Evolutionary conservation across 1,140 invertebrate species (phyloP), one percentile per base, ranked within the genome.

Genomic region (Nebria ingens): DNA sequence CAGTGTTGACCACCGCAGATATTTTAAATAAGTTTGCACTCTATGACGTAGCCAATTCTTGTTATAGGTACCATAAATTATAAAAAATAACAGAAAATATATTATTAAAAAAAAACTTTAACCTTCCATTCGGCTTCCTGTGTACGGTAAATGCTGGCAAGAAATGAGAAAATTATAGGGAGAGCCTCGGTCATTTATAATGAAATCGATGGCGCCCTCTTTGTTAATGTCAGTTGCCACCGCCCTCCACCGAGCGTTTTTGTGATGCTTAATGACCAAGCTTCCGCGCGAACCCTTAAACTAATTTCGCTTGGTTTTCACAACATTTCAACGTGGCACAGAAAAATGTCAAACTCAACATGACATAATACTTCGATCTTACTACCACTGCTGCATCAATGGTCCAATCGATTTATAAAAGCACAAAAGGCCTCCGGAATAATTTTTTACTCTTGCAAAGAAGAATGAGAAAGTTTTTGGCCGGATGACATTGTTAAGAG

Each of bases 241-340:
- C n/a, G n/a, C n/a, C 40, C 40, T 3, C 6, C 40, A 9, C 40
- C 17, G 6, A 45, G 40, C 40, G n/a, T 45, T 45, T 45, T 45
- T 45, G 40, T 45, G n/a, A n/a, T n/a, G 40, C 40, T 34, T 34
- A 17, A 45, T 45, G 40, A 45, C 40, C 40, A 45, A 45, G 40
- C 40, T 34, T 45, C 40, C 9, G 17, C 9, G 3, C 9, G 17
- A 45, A 45, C 40, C 40, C 40, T 45, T 45, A 45, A 45, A 45
- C 40, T 45, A 45, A 45, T 45, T 45, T 45, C 40, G 9, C 9
- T 17, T 9, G 40, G 40, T 45, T 45, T 17, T 45, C 40, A 45
- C 40, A 45, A 45, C 40, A 45, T 45, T 45, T 45, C 40, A 45
- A 45, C 40, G 40, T n/a, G n/a, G n/a, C 40, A 17, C 40, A 17